phyloP scores from a whole-genome alignment of 2,888 invertebrate species.

The Ypsolopha scabrella region DNA sequence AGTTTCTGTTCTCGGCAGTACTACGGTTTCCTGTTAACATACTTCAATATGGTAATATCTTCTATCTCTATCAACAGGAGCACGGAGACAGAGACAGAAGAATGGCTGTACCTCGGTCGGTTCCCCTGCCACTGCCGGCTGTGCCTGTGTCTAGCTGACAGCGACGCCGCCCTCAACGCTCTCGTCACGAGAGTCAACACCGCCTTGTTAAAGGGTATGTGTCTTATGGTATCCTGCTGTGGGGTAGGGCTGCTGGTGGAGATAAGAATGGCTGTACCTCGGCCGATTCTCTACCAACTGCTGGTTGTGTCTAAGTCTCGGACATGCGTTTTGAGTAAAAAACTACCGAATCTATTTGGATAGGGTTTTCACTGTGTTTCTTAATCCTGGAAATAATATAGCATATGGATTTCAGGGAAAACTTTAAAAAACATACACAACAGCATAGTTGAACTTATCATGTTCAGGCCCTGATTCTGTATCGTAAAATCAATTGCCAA shows the following conservation, averaged over 20 bases:
- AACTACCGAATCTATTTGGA: too few species aligned
- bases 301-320: neutral
- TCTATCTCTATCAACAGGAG: slow-evolving; percentile 25
- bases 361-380: too few species aligned
- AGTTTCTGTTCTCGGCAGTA: too few species aligned
- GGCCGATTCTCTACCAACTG: neutral
- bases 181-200: slow-evolving; percentile 15
- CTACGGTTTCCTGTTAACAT: neutral
- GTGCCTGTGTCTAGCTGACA: slow-evolving; percentile 42
- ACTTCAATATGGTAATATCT: too few species aligned
- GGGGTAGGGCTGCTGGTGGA: neutral
- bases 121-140: slow-evolving; percentile 55
- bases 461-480: too few species aligned
- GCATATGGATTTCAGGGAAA: too few species aligned
- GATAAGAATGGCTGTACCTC: neutral
- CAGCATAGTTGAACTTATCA: too few species aligned
- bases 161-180: slow-evolving; percentile 17
- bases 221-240: neutral
- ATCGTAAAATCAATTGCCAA: too few species aligned
- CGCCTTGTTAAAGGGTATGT: slow-evolving; percentile 40
- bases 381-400: too few species aligned
- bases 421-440: too few species aligned
- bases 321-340: too few species aligned
- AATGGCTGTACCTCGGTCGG: slow-evolving; percentile 49
- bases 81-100: slow-evolving; percentile 33